Base-by-base conservation (phyloP, 1,140 invertebrate genomes). In the Rhyzopertha dominica region DNA sequence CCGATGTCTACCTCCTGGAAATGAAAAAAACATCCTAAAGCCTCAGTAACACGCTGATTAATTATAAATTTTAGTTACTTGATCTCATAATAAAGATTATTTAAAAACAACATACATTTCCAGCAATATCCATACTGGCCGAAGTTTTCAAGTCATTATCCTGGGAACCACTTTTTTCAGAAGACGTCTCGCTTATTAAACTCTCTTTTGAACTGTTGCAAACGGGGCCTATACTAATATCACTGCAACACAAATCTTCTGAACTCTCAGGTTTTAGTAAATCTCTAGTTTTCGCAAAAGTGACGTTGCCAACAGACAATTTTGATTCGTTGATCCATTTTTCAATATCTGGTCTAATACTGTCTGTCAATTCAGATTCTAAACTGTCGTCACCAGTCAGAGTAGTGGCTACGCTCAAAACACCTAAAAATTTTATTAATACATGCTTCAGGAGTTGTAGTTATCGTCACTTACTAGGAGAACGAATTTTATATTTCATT, bases 1-100 rank as follows among this genome's bases (percentile, higher is more conserved):
- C 87, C 87, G 49, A 90, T 79, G 42, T 81, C 73, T 28, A 77
- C 63, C 63, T 76, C 65, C 40, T 68, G 62, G 31, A 67, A 64
- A 26, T 58, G 47, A 25, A 57, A 43, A 18, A n/a, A n/a, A n/a
- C n/a, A n/a, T n/a, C n/a, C n/a, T n/a, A n/a, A n/a, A n/a, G n/a
- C n/a, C n/a, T n/a, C n/a, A n/a, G n/a, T n/a, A n/a, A n/a, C n/a
- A n/a, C n/a, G n/a, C n/a, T n/a, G n/a, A n/a, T n/a, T n/a, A n/a
- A n/a, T n/a, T n/a, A n/a, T n/a, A n/a, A n/a, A n/a, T n/a, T n/a
- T n/a, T n/a, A n/a, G n/a, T n/a, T n/a, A n/a, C n/a, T n/a, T n/a
- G n/a, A n/a, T n/a, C n/a, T n/a, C n/a, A n/a, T n/a, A n/a, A n/a
- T n/a, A n/a, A n/a, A n/a, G n/a, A n/a, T n/a, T n/a, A n/a, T n/a